phyloP scores from a whole-genome alignment of 2,888 invertebrate genomes.

The Priocnemis perturbator region DNA sequence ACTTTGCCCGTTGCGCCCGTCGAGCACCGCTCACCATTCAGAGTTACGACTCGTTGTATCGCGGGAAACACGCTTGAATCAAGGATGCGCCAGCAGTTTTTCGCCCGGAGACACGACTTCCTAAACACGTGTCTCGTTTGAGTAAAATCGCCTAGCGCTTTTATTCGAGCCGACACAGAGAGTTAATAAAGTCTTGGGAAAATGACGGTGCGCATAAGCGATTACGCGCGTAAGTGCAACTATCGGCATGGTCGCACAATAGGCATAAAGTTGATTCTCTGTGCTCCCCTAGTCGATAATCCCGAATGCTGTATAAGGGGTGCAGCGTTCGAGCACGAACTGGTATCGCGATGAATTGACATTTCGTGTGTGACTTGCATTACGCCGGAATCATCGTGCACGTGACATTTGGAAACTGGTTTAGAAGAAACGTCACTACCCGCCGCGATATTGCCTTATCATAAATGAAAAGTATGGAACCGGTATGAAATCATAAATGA shows the following conservation, averaged over 20 bases:
- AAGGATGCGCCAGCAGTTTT: slow-evolving; percentile 1
- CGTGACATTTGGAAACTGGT: slow-evolving; percentile 41
- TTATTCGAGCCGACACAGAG: too few relatives aligned
- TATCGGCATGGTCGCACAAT: too few relatives aligned
- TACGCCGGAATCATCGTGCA: slow-evolving; percentile 17
- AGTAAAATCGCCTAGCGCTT: too few relatives aligned
- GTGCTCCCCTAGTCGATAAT: too few relatives aligned
- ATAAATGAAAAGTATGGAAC: not conserved
- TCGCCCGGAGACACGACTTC: not conserved
- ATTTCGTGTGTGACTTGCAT: slow-evolving; percentile 21
- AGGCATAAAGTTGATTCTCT: too few relatives aligned
- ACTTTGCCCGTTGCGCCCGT: not conserved
- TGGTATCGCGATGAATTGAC: slow-evolving; percentile 15
- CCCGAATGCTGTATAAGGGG: too few relatives aligned
- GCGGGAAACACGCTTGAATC: not conserved
- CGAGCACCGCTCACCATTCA: not conserved
- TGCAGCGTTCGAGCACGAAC: too few relatives aligned
- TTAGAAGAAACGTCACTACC: slow-evolving; percentile 2
- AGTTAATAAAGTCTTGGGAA: too few relatives aligned
- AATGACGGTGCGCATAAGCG: too few relatives aligned
- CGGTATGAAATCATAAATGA: not conserved
- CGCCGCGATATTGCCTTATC: slow-evolving; percentile 1
- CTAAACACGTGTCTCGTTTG: too few relatives aligned
- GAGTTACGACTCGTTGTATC: not conserved
- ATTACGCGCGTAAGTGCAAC: too few relatives aligned